Conservation (phyloP, 2,797 vertebrate species). For the Euphonia xanthogaster region DNA sequence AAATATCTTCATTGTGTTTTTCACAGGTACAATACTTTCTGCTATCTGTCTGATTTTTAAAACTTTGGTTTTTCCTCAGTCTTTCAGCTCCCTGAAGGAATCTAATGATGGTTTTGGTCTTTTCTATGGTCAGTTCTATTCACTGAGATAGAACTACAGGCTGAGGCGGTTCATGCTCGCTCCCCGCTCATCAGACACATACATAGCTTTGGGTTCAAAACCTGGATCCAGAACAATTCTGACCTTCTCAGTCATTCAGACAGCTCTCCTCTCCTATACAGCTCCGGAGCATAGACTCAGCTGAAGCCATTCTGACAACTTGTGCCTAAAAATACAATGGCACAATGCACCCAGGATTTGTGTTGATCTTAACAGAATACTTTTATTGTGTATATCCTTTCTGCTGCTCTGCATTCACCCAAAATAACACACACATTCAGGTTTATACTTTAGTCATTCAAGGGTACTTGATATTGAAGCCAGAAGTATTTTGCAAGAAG, state of each 20-base stretch:
- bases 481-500: constrained; percentile 26
- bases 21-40: background rate
- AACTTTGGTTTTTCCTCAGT: background rate
- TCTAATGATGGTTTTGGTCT: background rate
- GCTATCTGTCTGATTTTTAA: background rate
- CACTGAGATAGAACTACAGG: background rate
- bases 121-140: background rate
- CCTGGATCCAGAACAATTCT: background rate
- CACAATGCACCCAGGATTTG: background rate
- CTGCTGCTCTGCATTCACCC: background rate
- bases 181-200: background rate
- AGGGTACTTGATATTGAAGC: constrained; percentile 22
- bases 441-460: constrained; percentile 13
- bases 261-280: background rate
- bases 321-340: background rate
- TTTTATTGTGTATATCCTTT: background rate
- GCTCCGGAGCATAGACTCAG: background rate
- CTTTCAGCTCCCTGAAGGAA: background rate
- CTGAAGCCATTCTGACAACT: background rate
- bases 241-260: background rate
- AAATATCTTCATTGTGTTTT: background rate
- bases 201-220: background rate
- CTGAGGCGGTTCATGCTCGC: background rate
- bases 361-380: background rate
- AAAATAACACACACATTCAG: background rate